Percentiles rank a stretch among this genome's conserved stretches.
These are phyloP conservation scores for Phalanger gymnotis DNA, from an alignment of 2,797 vertebrate genomes.

Conservation along the genomic window DNA sequence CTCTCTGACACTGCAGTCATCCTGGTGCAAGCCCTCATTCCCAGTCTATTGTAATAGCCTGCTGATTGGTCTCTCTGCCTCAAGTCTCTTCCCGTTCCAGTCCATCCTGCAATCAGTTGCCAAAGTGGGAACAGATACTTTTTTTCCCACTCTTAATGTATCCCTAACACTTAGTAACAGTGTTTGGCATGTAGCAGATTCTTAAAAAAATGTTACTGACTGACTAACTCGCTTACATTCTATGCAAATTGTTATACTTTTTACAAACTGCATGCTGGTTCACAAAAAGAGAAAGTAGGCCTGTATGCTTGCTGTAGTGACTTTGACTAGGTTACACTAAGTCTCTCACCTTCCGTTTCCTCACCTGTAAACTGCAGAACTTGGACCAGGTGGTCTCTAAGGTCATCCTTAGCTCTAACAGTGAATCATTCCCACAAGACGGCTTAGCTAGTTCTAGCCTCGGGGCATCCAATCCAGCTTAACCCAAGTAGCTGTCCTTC, in stretches of 20 bases:
- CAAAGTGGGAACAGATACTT: too few species aligned
- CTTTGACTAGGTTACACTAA: not conserved
- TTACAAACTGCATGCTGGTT: too few species aligned
- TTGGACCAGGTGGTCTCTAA: constrained; percentile 58
- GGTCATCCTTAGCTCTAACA: not conserved
- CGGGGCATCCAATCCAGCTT: constrained; percentile 22
- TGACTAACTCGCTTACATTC: constrained; percentile 71
- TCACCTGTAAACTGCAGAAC: constrained; percentile 73
- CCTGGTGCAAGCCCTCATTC: too few species aligned
- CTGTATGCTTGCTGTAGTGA: too few species aligned
- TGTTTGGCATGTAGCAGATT: not conserved
- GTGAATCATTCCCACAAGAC: not conserved
- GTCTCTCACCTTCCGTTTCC: constrained; percentile 68
- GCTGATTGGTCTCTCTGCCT: too few species aligned
- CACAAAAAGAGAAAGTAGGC: too few species aligned
- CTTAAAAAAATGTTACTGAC: not conserved
- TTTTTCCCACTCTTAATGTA: too few species aligned
- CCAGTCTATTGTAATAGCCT: too few species aligned
- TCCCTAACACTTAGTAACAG: not conserved
- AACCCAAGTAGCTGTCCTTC: constrained; percentile 36
- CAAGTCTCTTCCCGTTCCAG: too few species aligned
- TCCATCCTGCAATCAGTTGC: too few species aligned
- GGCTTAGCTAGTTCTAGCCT: constrained; percentile 15
- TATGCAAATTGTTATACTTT: not conserved
- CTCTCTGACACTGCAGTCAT: too few species aligned